phyloP scores from a whole-genome alignment of 2,888 invertebrate genomes.

The Agrochola lota region DNA sequence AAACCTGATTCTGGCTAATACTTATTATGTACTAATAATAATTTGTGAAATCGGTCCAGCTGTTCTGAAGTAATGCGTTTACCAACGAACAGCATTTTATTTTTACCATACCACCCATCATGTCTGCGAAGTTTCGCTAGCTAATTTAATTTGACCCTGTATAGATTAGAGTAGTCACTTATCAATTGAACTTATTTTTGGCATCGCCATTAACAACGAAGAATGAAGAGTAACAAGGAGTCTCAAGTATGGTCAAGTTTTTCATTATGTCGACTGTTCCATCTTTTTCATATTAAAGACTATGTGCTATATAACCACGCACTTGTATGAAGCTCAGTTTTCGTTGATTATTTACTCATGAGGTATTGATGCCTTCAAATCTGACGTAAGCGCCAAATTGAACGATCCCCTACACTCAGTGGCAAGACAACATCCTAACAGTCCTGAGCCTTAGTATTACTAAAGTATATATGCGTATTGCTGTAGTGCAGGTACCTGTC shows the following conservation, averaged over 20 bases:
- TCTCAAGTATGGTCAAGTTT: not conserved
- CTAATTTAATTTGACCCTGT: too few species aligned
- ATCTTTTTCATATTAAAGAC: not conserved
- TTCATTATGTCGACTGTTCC: too few species aligned
- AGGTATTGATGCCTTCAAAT: not conserved
- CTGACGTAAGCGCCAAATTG: too few species aligned
- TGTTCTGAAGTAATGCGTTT: too few species aligned
- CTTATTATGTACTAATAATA: too few species aligned
- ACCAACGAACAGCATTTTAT: too few species aligned
- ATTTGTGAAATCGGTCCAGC: too few species aligned
- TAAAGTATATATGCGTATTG: too few species aligned
- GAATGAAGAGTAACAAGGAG: not conserved
- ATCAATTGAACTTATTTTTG: not conserved
- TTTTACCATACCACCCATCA: too few species aligned
- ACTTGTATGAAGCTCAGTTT: slow-evolving; percentile 3
- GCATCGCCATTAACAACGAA: not conserved
- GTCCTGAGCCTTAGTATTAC: not conserved
- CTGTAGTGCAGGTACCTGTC: slow-evolving; percentile 77
- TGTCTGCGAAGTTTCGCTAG: too few species aligned
- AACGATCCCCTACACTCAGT: not conserved
- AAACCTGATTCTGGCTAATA: too few species aligned
- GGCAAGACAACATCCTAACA: not conserved
- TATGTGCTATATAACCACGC: not conserved
- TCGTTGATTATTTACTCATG: not conserved
- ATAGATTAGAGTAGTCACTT: not conserved